Evolutionary conservation across 2,797 vertebrate species (phyloP).

Genomic region (Scyliorhinus canicula): DNA sequence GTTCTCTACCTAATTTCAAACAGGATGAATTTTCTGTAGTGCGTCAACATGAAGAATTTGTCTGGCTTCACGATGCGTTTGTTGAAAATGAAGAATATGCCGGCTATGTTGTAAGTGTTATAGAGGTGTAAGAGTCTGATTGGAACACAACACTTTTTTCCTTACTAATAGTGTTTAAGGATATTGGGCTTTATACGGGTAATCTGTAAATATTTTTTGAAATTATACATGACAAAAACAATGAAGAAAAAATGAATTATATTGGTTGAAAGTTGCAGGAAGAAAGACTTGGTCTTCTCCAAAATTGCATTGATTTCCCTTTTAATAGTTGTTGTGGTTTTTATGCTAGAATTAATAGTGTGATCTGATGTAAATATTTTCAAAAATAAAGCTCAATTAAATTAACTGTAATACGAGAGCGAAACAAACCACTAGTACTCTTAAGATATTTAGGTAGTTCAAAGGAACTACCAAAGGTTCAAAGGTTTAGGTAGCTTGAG

Average conservation of each 20-base stretch:
- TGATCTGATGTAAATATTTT: not conserved
- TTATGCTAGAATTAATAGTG: not conserved
- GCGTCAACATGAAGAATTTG: slow-evolving; percentile 94
- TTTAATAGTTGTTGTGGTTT: not conserved
- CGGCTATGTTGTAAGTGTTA: slow-evolving; percentile 86
- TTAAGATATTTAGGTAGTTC: not conserved
- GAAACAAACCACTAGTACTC: not conserved
- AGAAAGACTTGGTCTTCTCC: not conserved
- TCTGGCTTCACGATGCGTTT: slow-evolving; percentile 97
- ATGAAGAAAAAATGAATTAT: not conserved
- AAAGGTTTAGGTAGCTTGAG: not conserved
- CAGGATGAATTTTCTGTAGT: slow-evolving; percentile 98
- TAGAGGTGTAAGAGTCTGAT: slow-evolving; percentile 32
- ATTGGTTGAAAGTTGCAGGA: not conserved
- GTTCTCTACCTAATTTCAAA: slow-evolving; percentile 94
- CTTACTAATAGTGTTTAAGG: not conserved
- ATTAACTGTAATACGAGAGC: too few relatives aligned
- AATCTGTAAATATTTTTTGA: not conserved
- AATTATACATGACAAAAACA: not conserved
- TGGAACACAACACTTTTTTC: not conserved
- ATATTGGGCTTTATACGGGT: not conserved
- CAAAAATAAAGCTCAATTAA: too few relatives aligned
- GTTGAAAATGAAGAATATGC: slow-evolving; percentile 96
- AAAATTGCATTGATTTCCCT: not conserved
- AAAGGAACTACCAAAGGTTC: too few relatives aligned